A percentile compares a stretch with the other conserved stretches of the same genome.
These are phyloP conservation scores for Drosophila athabasca DNA, from an alignment of 1,140 invertebrate species.

Conservation along the genomic window DNA sequence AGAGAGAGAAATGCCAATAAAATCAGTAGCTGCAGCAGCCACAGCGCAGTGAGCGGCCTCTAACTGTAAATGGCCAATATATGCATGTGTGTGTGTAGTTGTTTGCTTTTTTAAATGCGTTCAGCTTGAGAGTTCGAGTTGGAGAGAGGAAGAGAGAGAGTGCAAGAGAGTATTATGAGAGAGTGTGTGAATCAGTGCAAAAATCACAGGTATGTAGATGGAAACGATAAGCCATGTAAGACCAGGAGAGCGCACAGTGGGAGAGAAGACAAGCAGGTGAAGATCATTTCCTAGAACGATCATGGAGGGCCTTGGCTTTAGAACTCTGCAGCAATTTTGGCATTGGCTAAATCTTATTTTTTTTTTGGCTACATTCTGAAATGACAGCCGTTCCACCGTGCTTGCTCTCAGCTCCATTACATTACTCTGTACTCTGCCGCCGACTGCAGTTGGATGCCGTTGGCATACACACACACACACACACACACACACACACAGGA, in stretches of 20 bases:
- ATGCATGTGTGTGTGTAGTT: slow-evolving; percentile 7
- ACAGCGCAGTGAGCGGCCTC: slow-evolving; percentile 41
- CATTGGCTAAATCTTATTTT: neutral
- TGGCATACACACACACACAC: slow-evolving; percentile 34
- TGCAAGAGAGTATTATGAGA: slow-evolving; percentile 13
- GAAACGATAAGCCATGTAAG: slow-evolving; percentile 9
- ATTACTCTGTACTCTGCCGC: slow-evolving; percentile 3
- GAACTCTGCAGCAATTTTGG: neutral
- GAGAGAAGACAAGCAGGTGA: no score
- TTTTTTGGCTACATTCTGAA: slow-evolving; percentile 17
- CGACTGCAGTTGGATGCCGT: slow-evolving; percentile 48
- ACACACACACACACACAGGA: slow-evolving; percentile 31
- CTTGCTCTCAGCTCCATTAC: slow-evolving; percentile 32
- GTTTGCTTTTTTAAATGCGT: slow-evolving; percentile 5
- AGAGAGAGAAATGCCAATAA: slow-evolving; percentile 37
- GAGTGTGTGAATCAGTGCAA: slow-evolving; percentile 42
- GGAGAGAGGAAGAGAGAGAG: neutral
- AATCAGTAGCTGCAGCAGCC: slow-evolving; percentile 24
- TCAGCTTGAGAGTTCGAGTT: neutral
- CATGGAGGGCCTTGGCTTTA: neutral
- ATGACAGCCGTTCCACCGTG: slow-evolving; percentile 32
- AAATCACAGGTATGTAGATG: slow-evolving; percentile 36
- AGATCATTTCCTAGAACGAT: neutral
- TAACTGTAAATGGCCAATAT: slow-evolving; percentile 70
- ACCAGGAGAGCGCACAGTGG: slow-evolving; percentile 36